Evolutionary conservation across 2,113 vertebrate genomes (phyloP), one percentile per base, ranked within the genome.

Genomic region (Canis aureus): DNA sequence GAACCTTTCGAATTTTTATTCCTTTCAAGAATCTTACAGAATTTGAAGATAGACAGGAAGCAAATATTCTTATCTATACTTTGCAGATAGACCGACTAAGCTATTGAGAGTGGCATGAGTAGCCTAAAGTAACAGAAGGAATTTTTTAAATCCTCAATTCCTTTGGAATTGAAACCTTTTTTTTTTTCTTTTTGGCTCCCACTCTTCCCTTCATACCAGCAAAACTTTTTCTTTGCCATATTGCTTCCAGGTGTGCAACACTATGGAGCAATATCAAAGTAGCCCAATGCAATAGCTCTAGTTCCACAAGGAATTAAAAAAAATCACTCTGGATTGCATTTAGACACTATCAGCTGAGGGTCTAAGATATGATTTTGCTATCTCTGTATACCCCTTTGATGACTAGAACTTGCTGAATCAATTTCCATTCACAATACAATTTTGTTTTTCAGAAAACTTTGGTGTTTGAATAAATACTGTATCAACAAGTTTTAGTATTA

Each of bases 11-110:
- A 78, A 78, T 9, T 95, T 92, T 55, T 32, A 53, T 89, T 43
- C 9, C 32, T 89, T 97, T 86, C 43, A 78, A 92, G 43, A 82
- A 89, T 86, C 17, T 92, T 38, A 80, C 0, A n/a, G 32, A 94
- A 93, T 9, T 84, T 87, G 32, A 96, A 74, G 53, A 89, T 22
- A 94, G 53, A 51, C 7, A 55, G 8, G 55, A 87, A 96, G 23
- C 23, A 97, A 94, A 83, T 64, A 86, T 93, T 80, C 79, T 97
- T 97, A 98, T 97, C 85, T 93, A 8, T 85, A 32, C 11, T 95
- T 94, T 91, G 22, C 91, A 97, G 89, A 80, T 94, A 91, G 49
- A 73, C 96, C 67, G 86, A 69, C 49, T 55, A 64, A 83, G 29
- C 23, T 91, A 89, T 11, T 79, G 38, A 87, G 62, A 92, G 38